Conservation (phyloP, 2,888 invertebrate species). For the Lacanobia oleracea region DNA sequence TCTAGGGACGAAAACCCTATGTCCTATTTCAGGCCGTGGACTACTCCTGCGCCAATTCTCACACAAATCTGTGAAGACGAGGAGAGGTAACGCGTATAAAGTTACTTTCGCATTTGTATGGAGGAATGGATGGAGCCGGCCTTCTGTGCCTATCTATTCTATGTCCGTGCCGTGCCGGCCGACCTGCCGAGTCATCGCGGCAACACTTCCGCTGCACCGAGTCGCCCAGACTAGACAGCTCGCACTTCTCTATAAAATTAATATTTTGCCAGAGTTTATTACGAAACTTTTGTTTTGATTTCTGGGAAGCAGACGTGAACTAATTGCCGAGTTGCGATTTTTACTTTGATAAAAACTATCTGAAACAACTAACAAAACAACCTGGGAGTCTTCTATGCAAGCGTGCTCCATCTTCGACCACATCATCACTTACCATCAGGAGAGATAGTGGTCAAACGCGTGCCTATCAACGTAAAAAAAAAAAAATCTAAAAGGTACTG, state of each 20-base stretch:
- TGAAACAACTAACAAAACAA: too few relatives aligned
- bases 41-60: too few relatives aligned
- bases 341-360: background rate
- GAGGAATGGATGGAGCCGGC: background rate
- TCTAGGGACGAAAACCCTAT: too few relatives aligned
- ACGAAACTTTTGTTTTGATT: conserved; percentile 49
- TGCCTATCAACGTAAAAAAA: too few relatives aligned
- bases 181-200: conserved; percentile 71
- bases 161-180: conserved; percentile 60
- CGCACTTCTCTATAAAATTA: conserved; percentile 59
- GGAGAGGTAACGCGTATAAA: too few relatives aligned
- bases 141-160: conserved; percentile 10
- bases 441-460: too few relatives aligned
- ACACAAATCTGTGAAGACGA: too few relatives aligned
- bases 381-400: too few relatives aligned
- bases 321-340: conserved; percentile 23
- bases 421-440: too few relatives aligned
- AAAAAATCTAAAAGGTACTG: background rate
- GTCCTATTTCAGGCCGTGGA: too few relatives aligned
- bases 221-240: conserved; percentile 57
- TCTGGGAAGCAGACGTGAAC: conserved; percentile 21
- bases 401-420: too few relatives aligned
- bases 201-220: conserved; percentile 81
- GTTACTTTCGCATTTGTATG: too few relatives aligned
- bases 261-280: conserved; percentile 43